Evolutionary conservation across 2,888 invertebrate genomes (phyloP).

Genomic region (Plemyria rubiginata): DNA sequence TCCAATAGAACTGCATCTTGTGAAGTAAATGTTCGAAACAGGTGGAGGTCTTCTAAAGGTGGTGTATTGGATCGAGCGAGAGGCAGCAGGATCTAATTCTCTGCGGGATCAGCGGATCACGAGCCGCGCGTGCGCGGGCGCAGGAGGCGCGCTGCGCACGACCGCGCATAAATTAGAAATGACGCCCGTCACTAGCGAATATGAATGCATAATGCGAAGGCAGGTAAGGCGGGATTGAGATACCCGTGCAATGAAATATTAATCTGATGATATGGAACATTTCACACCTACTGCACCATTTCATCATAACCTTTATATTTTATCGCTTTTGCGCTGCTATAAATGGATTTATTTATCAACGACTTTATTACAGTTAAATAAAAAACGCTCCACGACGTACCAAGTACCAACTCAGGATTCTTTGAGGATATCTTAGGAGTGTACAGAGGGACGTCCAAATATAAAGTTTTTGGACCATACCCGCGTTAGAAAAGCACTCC

Average conservation of each 20-base stretch:
- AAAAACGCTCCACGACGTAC: too few species aligned
- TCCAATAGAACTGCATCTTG: slow-evolving; percentile 27
- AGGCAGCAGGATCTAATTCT: slow-evolving; percentile 66
- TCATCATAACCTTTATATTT: not conserved
- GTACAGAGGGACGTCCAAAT: too few species aligned
- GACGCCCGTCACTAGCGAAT: slow-evolving; percentile 51
- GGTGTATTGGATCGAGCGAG: slow-evolving; percentile 47
- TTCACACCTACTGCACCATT: slow-evolving; percentile 19
- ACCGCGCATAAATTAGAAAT: slow-evolving; percentile 73
- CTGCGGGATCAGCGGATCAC: slow-evolving; percentile 62
- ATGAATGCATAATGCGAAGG: slow-evolving; percentile 42
- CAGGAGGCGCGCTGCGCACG: slow-evolving; percentile 65
- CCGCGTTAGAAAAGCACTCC: too few species aligned
- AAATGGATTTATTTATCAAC: not conserved
- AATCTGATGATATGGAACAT: slow-evolving; percentile 22
- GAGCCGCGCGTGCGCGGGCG: slow-evolving; percentile 53
- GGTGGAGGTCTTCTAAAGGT: slow-evolving; percentile 41
- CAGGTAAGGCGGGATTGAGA: slow-evolving; percentile 35
- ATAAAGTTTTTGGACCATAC: too few species aligned
- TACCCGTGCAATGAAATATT: slow-evolving; percentile 39
- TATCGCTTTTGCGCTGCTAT: not conserved
- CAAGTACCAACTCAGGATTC: too few species aligned
- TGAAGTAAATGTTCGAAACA: slow-evolving; percentile 27
- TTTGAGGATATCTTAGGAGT: too few species aligned
- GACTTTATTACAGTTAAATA: too few species aligned